phyloP scores from a whole-genome alignment of 53 echinoderm and acorn worm genomes.

The Henricia sp. region DNA sequence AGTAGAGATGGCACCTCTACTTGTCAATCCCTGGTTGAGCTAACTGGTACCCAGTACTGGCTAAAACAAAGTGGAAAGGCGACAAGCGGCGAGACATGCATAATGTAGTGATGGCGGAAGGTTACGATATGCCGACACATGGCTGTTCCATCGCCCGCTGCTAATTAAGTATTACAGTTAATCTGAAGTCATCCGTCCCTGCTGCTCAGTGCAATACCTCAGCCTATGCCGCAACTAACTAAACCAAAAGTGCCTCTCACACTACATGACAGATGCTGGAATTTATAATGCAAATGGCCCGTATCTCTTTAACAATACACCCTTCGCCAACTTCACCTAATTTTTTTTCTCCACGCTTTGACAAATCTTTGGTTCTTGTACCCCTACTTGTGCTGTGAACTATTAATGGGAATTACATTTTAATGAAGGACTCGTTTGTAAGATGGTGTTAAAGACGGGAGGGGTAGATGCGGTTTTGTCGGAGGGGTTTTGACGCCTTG shows the following conservation, averaged over 20 bases:
- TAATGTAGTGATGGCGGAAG: conserved; percentile 5
- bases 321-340: conserved; percentile 3
- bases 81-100: conserved; percentile 5
- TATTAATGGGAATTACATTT: conserved; percentile 64
- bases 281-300: conserved; percentile 50
- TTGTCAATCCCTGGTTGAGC: conserved; percentile 62
- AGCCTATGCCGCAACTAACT: neutral
- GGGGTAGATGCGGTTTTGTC: conserved; percentile 39
- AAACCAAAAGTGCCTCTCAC: conserved; percentile 7
- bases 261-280: conserved; percentile 39
- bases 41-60: conserved; percentile 20
- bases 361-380: neutral
- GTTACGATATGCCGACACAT: conserved; percentile 10
- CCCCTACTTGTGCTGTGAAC: conserved; percentile 30
- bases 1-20: conserved; percentile 45
- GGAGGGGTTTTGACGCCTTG: conserved; percentile 56
- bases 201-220: neutral
- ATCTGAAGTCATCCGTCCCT: too few relatives aligned
- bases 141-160: neutral
- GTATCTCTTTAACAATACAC: neutral
- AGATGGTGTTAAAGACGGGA: conserved; percentile 38
- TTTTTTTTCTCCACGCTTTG: neutral
- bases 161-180: neutral
- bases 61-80: neutral
- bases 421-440: conserved; percentile 62